Percentiles rank a stretch among this genome's conserved stretches.
Conservation (phyloP, 1,140 invertebrate genomes). For the Nephila pilipes region DNA sequence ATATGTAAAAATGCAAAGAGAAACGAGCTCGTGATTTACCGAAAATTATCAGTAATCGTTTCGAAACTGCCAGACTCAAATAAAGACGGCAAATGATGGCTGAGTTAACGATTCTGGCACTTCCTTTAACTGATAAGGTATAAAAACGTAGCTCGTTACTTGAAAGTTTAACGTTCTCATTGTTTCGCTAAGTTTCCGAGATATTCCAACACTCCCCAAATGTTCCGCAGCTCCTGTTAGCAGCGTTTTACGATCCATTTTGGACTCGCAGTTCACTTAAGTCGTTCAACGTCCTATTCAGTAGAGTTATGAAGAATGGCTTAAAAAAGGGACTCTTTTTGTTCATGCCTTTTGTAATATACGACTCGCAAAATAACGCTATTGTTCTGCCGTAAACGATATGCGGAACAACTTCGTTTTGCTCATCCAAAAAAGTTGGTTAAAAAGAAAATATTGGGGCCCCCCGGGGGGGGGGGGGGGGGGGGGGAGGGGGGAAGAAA, state of each 20-base stretch:
- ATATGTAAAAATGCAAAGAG: not conserved
- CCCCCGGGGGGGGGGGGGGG: too few relatives aligned
- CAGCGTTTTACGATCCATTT: conserved; percentile 44
- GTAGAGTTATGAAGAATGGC: conserved; percentile 41
- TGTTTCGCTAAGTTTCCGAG: conserved; percentile 33
- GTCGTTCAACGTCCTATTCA: conserved; percentile 58
- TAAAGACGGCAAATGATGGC: not conserved
- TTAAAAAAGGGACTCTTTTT: conserved; percentile 22
- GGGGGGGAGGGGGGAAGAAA: too few relatives aligned
- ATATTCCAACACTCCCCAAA: not conserved
- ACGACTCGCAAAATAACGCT: conserved; percentile 54
- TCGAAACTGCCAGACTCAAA: conserved; percentile 6
- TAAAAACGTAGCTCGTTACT: conserved; percentile 37
- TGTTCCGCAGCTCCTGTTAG: conserved; percentile 52
- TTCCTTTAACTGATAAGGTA: conserved; percentile 45
- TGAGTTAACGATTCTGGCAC: conserved; percentile 27
- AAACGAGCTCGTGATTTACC: not conserved
- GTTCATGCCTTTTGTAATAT: conserved; percentile 34
- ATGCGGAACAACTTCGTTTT: conserved; percentile 58
- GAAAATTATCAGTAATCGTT: conserved; percentile 15
- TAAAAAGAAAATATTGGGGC: not conserved
- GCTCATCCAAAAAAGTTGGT: not conserved
- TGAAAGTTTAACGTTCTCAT: conserved; percentile 26
- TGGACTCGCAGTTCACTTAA: conserved; percentile 47
- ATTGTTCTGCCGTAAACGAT: conserved; percentile 54